These are phyloP conservation scores for Luffia ferchaultella DNA, from an alignment of 2,888 invertebrate species.

Conservation along the genomic window DNA sequence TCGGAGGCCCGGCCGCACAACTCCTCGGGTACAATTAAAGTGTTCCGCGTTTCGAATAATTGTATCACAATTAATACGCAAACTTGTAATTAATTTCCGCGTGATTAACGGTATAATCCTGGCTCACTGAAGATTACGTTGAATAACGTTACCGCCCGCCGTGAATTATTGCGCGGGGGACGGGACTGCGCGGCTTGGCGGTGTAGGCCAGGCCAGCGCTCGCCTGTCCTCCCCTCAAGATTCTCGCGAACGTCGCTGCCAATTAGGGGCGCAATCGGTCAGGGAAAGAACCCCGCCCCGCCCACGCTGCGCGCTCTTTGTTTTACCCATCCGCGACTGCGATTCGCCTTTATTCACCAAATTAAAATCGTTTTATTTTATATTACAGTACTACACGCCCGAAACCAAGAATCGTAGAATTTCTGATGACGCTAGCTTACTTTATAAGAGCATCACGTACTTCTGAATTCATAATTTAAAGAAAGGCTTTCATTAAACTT, in stretches of 20 bases:
- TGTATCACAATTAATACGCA: conserved; percentile 61
- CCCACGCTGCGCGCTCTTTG: conserved; percentile 25
- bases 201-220: conserved; percentile 28
- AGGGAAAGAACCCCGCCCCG: conserved; percentile 42
- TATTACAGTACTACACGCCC: not conserved
- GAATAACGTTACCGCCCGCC: conserved; percentile 39
- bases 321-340: not conserved
- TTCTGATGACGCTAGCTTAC: too few relatives aligned
- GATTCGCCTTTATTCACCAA: conserved; percentile 23
- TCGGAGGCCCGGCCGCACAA: not conserved
- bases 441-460: too few relatives aligned
- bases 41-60: conserved; percentile 35
- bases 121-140: conserved; percentile 61
- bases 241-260: conserved; percentile 67
- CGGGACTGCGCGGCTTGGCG: conserved; percentile 29
- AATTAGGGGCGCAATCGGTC: conserved; percentile 67
- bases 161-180: conserved; percentile 45
- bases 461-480: too few relatives aligned
- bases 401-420: not conserved
- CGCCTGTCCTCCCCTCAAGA: conserved; percentile 63
- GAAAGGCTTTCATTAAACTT: too few relatives aligned
- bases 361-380: conserved; percentile 58
- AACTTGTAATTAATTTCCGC: conserved; percentile 65
- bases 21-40: not conserved
- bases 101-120: conserved; percentile 64